Conservation (phyloP, 2,797 vertebrate species). For the Sebastes jordani region DNA sequence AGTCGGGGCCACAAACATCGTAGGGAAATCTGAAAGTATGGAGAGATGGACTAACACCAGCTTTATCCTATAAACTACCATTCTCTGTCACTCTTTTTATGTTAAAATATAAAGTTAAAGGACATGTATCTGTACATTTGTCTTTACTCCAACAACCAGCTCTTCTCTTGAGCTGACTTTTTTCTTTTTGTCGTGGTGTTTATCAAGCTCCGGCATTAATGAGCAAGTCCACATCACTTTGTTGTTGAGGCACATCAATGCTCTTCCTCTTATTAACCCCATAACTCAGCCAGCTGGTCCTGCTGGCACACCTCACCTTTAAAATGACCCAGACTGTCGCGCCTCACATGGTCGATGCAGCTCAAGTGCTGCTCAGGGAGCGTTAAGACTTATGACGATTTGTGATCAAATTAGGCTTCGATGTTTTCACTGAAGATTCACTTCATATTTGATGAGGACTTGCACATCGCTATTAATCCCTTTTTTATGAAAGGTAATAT, state of each 20-base stretch:
- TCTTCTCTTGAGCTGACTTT: slow-evolving; percentile 7
- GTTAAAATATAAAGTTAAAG: background rate
- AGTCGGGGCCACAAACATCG: background rate
- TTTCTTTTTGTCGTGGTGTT: slow-evolving; percentile 18
- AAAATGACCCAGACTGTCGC: slow-evolving; percentile 34
- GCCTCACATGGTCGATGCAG: slow-evolving; percentile 55
- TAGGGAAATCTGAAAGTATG: background rate
- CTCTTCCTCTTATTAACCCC: slow-evolving; percentile 71
- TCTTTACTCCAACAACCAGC: background rate
- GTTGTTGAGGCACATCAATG: slow-evolving; percentile 51
- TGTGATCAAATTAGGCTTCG: slow-evolving; percentile 43
- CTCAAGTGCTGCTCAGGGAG: slow-evolving; percentile 49
- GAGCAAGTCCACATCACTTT: slow-evolving; percentile 45
- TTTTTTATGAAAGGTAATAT: background rate
- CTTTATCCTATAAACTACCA: background rate
- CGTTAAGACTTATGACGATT: slow-evolving; percentile 16
- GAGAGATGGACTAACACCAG: background rate
- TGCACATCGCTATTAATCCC: background rate
- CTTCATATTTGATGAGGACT: background rate
- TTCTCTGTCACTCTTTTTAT: background rate
- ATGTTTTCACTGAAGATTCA: background rate
- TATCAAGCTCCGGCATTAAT: slow-evolving; percentile 49
- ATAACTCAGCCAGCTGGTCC: slow-evolving; percentile 71
- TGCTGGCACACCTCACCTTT: slow-evolving; percentile 47
- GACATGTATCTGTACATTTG: background rate